A percentile compares a stretch with the other conserved stretches of the same genome.
These are phyloP conservation scores for Zaprionus camerounensis DNA, from an alignment of 1,140 invertebrate species.

Conservation along the genomic window DNA sequence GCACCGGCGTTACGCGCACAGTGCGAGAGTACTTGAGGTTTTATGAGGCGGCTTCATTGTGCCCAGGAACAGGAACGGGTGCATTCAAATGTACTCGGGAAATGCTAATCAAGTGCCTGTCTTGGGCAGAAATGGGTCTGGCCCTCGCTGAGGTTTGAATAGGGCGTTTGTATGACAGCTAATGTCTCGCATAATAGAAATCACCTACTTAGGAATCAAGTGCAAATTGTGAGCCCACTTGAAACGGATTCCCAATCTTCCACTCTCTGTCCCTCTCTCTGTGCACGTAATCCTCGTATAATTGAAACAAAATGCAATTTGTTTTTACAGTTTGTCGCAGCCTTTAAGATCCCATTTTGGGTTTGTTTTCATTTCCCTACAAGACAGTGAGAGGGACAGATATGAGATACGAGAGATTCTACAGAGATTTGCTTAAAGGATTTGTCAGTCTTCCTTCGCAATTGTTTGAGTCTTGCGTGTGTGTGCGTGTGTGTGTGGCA, in stretches of 20 bases:
- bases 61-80: not conserved
- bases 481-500: constrained; percentile 32
- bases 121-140: constrained; percentile 4
- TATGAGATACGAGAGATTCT: constrained; percentile 17
- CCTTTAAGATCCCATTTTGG: constrained; percentile 74
- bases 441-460: constrained; percentile 32
- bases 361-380: constrained; percentile 76
- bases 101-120: constrained; percentile 76
- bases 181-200: constrained; percentile 83
- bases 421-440: constrained; percentile 76
- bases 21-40: constrained; percentile 75
- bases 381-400: constrained; percentile 41
- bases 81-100: constrained; percentile 43
- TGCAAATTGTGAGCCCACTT: constrained; percentile 77
- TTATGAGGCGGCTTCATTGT: constrained; percentile 48
- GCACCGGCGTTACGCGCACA: constrained; percentile 72
- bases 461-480: not conserved
- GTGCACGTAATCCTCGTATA: constrained; percentile 75
- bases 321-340: constrained; percentile 82
- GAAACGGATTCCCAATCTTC: constrained; percentile 27
- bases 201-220: constrained; percentile 82
- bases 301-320: constrained; percentile 82
- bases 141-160: constrained; percentile 63
- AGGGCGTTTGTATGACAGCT: constrained; percentile 82
- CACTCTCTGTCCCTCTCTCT: not conserved